Evolutionary conservation across 2,113 vertebrate species (phyloP), one percentile per base, ranked within the genome.

Genomic region (Syngnathoides biaculeatus): DNA sequence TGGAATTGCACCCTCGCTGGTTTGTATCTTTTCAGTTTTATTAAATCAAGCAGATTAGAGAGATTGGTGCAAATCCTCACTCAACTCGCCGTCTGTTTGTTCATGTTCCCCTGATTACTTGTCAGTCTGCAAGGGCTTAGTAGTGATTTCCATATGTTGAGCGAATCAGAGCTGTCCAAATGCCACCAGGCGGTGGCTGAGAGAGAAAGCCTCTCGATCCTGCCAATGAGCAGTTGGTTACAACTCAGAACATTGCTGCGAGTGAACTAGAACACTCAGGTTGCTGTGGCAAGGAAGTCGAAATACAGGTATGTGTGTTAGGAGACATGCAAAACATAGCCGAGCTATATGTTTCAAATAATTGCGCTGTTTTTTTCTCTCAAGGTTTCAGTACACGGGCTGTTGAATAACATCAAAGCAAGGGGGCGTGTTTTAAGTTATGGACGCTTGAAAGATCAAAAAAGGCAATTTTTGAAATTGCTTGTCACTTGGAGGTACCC

Each of bases 61-160:
- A 58, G 4, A 62, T 67, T 72, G 67, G 27, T 53, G 13, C 30
- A 83, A 87, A 84, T 81, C 81, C 72, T 50, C 45, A 19, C 50
- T 73, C 64, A 74, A 39, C 64, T 59, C 13, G 2, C 72, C 67
- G 38, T 86, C 85, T 88, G 85, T 59, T 65, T 61, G 61, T 83
- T 66, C 38, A 42, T 48, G 39, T 39, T 9, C 62, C 67, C 64
- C 26, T 71, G 48, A 17, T 12, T 69, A 67, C 71, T 74, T 79
- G 68, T 59, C 67, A 72, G 64, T 12, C 42, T 27, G 61, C 19
- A 24, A 4, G 5, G 27, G 75, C 68, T 80, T 79, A 81, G 20
- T 2, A 6, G 47, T 55, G 65, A 62, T 40, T 65, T 50, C 72
- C 58, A 66, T 13, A 52, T 6, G n/a, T 27, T 19, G 5, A 74